Base-by-base conservation (phyloP, 2,113 vertebrate genomes). In the Chascanopsetta lugubris region DNA sequence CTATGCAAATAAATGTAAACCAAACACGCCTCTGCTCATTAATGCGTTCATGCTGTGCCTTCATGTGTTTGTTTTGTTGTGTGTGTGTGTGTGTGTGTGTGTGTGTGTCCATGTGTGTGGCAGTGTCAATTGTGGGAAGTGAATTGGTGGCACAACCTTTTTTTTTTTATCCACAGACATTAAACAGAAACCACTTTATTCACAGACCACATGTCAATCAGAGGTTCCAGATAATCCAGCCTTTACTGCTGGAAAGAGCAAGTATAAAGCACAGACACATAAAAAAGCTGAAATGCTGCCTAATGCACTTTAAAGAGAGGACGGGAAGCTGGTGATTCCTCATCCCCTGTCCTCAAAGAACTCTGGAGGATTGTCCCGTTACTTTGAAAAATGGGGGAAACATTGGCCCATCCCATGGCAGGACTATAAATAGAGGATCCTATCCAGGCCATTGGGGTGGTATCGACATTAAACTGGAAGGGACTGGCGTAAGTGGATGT, bases 381-480 rank as follows among this genome's bases (percentile, higher is more conserved):
- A 55, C 40, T 68, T 56, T 40, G 29, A 45, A 36, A 60, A 55
- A 61, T 2, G 3, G 9, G 24, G 20, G 27, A 66, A 32, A n/a
- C n/a, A n/a, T n/a, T 43, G 54, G 51, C 21, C 53, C 21, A 57
- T 22, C 49, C 27, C 38, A 55, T 60, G 36, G 42, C 20, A 65
- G 7, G 59, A 50, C 10, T 53, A 27, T 27, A 61, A 60, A 46
- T 15, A 36, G 4, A 49, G 48, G 50, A 47, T 20, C 10, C 20
- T 47, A 11, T 81, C 72, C 62, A 79, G 70, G 45, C 62, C 29
- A 59, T 66, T 17, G 8, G 56, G 73, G 77, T 70, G 62, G 51
- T 78, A 75, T 32, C 77, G 76, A 84, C 81, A 79, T 77, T 61
- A 72, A 75, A 66, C 77, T 86, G 74, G 74, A 82, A 57, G 30